These are phyloP conservation scores for Somateria mollissima DNA, from an alignment of 2,797 vertebrate species.

Conservation along the genomic window DNA sequence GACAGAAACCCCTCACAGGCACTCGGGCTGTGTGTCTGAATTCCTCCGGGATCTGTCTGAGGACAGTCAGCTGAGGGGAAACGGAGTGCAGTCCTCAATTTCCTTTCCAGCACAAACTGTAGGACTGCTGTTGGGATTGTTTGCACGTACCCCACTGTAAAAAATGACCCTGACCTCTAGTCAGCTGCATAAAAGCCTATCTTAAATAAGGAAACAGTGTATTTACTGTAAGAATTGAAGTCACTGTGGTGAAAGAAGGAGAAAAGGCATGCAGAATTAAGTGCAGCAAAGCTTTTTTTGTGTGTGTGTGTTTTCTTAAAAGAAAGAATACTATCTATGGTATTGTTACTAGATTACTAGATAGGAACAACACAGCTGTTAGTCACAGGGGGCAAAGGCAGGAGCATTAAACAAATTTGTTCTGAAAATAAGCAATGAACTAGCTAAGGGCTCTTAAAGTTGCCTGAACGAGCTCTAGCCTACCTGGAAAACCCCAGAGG, in stretches of 20 bases:
- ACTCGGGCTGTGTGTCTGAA: accelerated
- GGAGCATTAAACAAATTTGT: neutral
- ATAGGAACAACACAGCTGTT: neutral
- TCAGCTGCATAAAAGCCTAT: neutral
- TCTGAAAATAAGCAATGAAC: neutral
- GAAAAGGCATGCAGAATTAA: neutral
- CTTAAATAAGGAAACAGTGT: neutral
- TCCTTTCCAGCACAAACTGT: accelerated
- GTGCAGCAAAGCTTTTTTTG: neutral
- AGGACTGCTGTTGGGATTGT: neutral
- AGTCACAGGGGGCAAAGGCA: neutral
- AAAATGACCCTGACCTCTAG: neutral
- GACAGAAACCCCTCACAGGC: neutral
- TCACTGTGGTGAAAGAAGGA: neutral
- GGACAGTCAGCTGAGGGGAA: neutral
- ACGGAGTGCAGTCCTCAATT: accelerated
- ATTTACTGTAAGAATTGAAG: neutral
- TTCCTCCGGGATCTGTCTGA: accelerated
- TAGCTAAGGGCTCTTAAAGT: neutral
- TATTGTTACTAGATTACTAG: neutral
- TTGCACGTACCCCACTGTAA: neutral
- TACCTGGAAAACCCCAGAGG: neutral
- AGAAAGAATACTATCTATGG: neutral
- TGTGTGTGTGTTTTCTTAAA: neutral
- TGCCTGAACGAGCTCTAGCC: neutral